Evolutionary conservation across 2,888 invertebrate species (phyloP).

Genomic region (Pristionchus exspectatus): DNA sequence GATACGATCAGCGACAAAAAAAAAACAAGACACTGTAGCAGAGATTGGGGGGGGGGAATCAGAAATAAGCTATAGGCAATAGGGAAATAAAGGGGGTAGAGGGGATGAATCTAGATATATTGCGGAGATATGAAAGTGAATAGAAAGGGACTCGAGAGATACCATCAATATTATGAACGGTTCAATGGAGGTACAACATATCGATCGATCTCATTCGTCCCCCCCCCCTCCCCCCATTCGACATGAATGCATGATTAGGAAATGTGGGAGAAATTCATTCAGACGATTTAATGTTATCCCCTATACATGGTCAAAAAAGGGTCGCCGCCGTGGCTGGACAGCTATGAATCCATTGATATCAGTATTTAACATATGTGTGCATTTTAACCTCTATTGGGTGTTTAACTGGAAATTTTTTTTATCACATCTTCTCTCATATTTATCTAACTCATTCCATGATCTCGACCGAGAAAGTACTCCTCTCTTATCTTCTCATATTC

Average conservation of each 20-base stretch:
- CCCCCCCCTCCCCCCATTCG: not conserved
- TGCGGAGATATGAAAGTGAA: slow-evolving; percentile 34
- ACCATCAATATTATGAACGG: slow-evolving; percentile 31
- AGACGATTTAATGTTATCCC: not conserved
- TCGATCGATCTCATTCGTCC: not conserved
- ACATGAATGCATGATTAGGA: not conserved
- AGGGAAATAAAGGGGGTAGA: not conserved
- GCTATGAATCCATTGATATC: not conserved
- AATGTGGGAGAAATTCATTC: not conserved
- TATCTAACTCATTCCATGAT: not conserved
- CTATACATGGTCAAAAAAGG: not conserved
- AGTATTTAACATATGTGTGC: not conserved
- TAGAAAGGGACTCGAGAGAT: not conserved
- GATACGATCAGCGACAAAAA: not conserved
- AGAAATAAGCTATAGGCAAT: not conserved
- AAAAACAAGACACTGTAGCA: not conserved
- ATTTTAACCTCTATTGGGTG: no score
- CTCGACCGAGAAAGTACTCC: not conserved
- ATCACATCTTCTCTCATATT: not conserved
- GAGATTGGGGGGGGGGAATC: not conserved
- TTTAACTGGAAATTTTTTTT: no score
- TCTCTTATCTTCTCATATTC: not conserved
- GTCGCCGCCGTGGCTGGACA: no score
- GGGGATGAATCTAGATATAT: slow-evolving; percentile 34
- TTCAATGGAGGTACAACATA: not conserved